phyloP scores from a whole-genome alignment of 2,888 invertebrate genomes.

The Galerucella calmariensis region DNA sequence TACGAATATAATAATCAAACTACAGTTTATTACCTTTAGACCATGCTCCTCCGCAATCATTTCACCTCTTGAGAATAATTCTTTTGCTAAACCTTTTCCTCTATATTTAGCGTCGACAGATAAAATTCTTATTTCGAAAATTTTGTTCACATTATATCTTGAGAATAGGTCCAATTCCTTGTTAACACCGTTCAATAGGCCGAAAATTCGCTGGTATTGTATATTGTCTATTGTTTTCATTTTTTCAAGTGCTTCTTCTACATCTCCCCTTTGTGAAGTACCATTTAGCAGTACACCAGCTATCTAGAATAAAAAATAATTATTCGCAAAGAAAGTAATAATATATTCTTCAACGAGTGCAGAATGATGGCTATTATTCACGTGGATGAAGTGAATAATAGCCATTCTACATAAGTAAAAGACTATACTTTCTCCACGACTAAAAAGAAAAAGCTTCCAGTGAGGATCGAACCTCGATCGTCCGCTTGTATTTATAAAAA shows the following conservation, averaged over 20 bases:
- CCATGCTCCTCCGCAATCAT: constrained; percentile 73
- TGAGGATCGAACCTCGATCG: no score
- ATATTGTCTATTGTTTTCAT: constrained; percentile 75
- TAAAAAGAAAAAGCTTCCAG: no score
- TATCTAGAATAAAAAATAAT: constrained; percentile 69
- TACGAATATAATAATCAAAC: background rate
- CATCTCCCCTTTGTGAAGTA: constrained; percentile 77
- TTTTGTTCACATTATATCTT: constrained; percentile 74
- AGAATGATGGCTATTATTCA: no score
- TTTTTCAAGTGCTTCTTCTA: constrained; percentile 75
- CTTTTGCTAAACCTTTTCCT: constrained; percentile 80
- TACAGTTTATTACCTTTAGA: constrained; percentile 71
- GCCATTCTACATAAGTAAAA: no score
- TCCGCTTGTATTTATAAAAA: no score
- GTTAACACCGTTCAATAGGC: constrained; percentile 78
- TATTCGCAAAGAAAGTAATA: background rate
- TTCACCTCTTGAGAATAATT: constrained; percentile 76
- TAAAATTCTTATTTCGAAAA: constrained; percentile 84
- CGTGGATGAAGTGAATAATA: no score
- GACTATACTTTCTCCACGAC: no score
- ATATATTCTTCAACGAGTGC: no score
- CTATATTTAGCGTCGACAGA: constrained; percentile 79
- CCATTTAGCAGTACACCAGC: constrained; percentile 84
- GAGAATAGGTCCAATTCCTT: constrained; percentile 76
- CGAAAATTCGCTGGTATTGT: constrained; percentile 83